phyloP scores from a whole-genome alignment of 2,888 invertebrate species.

The Glaucopsyche alexis region DNA sequence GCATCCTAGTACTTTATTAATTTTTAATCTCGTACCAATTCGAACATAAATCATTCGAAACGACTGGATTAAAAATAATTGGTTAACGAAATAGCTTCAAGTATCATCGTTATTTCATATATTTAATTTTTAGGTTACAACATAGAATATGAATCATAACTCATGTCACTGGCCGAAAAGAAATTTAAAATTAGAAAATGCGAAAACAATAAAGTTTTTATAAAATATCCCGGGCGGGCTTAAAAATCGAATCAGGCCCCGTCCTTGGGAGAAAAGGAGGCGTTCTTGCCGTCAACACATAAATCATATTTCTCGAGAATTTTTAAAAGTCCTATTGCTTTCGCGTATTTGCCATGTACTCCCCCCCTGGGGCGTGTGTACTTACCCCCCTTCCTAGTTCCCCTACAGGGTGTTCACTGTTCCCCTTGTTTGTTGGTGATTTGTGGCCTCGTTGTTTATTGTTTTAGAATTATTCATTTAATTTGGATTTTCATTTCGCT shows the following conservation, averaged over 20 bases:
- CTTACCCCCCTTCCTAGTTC: slow-evolving; percentile 80
- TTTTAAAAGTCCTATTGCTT: slow-evolving; percentile 81
- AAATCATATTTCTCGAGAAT: slow-evolving; percentile 81
- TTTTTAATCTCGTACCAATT: no score
- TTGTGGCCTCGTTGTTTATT: slow-evolving; percentile 43
- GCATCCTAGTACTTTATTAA: no score
- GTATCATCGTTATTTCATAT: no score
- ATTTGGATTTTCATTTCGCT: background rate
- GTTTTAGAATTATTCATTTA: slow-evolving; percentile 29
- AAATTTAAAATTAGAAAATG: slow-evolving; percentile 36
- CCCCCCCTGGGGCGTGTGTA: slow-evolving; percentile 71
- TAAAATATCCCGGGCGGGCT: slow-evolving; percentile 50
- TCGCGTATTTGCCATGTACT: slow-evolving; percentile 81
- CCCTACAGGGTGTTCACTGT: slow-evolving; percentile 55
- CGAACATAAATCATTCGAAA: no score
- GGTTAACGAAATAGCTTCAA: no score
- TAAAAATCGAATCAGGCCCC: slow-evolving; percentile 79
- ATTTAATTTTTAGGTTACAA: background rate
- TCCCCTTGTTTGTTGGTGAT: slow-evolving; percentile 41
- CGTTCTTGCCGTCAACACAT: slow-evolving; percentile 77
- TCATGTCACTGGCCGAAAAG: no score
- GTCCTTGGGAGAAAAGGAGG: slow-evolving; percentile 73
- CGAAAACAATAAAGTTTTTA: slow-evolving; percentile 45
- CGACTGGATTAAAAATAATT: no score
- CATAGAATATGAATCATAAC: background rate